A percentile compares a stretch with the other conserved stretches of the same genome.
phyloP scores from a whole-genome alignment of 2,888 invertebrate genomes.

The Pristionchus maxplancki region DNA sequence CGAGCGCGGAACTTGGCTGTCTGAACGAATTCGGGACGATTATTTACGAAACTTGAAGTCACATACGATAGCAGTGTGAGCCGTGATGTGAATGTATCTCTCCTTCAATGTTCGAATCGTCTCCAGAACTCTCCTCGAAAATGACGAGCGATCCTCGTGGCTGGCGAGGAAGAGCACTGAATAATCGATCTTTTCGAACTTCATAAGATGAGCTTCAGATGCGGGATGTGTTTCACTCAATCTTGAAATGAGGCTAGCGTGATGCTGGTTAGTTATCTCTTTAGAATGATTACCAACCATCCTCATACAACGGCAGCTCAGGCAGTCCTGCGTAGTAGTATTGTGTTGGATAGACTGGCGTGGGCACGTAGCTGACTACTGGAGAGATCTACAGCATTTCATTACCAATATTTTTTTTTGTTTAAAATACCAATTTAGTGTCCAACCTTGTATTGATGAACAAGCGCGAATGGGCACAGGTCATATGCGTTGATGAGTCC shows the following conservation, averaged over 20 bases:
- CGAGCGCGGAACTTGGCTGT: background rate
- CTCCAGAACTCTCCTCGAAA: background rate
- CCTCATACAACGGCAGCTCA: background rate
- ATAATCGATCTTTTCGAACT: background rate
- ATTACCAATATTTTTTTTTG: background rate
- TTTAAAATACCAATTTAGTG: background rate
- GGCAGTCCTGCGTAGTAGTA: background rate
- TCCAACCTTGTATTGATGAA: background rate
- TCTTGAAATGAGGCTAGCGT: background rate
- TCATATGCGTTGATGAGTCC: background rate
- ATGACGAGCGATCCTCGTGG: background rate
- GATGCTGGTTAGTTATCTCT: background rate
- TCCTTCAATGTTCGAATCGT: background rate
- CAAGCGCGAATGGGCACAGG: background rate
- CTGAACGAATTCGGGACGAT: background rate
- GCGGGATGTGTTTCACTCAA: background rate
- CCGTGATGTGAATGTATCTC: background rate
- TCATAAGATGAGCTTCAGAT: too few relatives aligned
- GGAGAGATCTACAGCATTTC: background rate
- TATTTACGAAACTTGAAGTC: background rate
- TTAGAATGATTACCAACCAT: background rate
- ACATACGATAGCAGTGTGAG: background rate
- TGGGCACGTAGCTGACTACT: background rate
- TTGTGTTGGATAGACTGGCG: background rate
- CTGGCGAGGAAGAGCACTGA: background rate